Evolutionary conservation across 53 echinoderm and acorn worm species (phyloP).

Genomic region (Temnopleurus reevesii): DNA sequence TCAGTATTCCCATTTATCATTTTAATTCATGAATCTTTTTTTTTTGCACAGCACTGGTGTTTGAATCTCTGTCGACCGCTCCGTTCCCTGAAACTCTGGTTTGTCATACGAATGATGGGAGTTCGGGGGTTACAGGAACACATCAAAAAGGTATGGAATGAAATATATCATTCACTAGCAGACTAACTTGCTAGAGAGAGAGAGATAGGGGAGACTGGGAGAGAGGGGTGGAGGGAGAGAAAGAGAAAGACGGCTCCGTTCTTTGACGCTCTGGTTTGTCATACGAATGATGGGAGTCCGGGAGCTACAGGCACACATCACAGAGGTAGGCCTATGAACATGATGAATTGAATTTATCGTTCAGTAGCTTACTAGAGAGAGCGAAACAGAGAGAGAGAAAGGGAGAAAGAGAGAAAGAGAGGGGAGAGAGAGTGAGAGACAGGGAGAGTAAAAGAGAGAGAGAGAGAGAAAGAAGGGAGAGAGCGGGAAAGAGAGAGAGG

Average conservation of each 20-base stretch:
- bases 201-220: background rate
- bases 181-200: too few species aligned
- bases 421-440: background rate
- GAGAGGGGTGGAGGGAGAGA: background rate
- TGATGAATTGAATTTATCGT: background rate
- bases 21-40: background rate
- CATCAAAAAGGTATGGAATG: background rate
- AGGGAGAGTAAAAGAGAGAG: too few species aligned
- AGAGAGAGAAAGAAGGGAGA: too few species aligned
- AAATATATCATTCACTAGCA: too few species aligned
- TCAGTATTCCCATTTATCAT: too few species aligned
- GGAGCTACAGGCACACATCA: conserved; percentile 17
- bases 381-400: background rate
- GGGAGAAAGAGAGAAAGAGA: background rate
- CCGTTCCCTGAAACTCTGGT: conserved; percentile 42
- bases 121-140: conserved; percentile 19
- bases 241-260: background rate
- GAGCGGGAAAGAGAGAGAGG: too few species aligned
- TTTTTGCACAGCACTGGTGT: conserved; percentile 4
- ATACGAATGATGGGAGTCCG: conserved; percentile 5
- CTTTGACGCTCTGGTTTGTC: conserved; percentile 42
- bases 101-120: conserved; percentile 29
- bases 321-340: background rate
- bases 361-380: too few species aligned
- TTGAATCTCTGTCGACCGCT: background rate